A percentile compares a stretch with the other conserved stretches of the same genome.
phyloP scores from a whole-genome alignment of 1,140 invertebrate genomes.

The Drosophila tristis region DNA sequence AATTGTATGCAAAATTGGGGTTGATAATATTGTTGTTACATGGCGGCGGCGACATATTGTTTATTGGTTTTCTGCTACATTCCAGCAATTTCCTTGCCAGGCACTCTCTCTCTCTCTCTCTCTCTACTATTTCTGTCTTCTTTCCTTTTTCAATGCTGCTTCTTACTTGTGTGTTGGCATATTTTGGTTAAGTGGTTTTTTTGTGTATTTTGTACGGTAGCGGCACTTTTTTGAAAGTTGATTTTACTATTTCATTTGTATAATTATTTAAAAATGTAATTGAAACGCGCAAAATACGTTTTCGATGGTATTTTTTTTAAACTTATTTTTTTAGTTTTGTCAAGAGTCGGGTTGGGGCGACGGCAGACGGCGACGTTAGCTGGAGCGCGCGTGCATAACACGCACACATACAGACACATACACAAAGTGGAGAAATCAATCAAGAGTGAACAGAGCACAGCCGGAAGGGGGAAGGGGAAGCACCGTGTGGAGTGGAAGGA shows the following conservation, averaged over 20 bases:
- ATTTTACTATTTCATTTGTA: conserved; percentile 14
- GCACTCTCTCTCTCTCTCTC: conserved; percentile 26
- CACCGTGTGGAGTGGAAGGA: conserved; percentile 56
- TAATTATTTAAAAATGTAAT: conserved; percentile 24
- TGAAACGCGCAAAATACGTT: conserved; percentile 22
- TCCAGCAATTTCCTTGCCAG: conserved; percentile 61
- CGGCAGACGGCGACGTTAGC: conserved; percentile 56
- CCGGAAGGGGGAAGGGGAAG: conserved; percentile 25
- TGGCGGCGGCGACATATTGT: conserved; percentile 51
- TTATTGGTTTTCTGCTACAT: conserved; percentile 61
- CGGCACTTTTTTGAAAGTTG: conserved; percentile 38
- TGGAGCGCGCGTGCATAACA: conserved; percentile 79
- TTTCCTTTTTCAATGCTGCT: conserved; percentile 24
- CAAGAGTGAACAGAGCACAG: conserved; percentile 53
- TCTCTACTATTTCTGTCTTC: conserved; percentile 23
- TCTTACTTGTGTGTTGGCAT: conserved; percentile 54
- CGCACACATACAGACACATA: conserved; percentile 51
- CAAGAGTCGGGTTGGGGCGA: conserved; percentile 46
- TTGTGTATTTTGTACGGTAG: conserved; percentile 8
- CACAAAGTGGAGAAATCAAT: conserved; percentile 78
- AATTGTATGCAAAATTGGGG: conserved; percentile 51
- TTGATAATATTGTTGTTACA: conserved; percentile 52
- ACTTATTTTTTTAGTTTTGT: conserved; percentile 49
- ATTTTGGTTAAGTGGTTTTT: conserved; percentile 44
- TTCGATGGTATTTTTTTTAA: conserved; percentile 10